Base-by-base conservation (phyloP, 2,797 vertebrate species). In the Channa striata region DNA sequence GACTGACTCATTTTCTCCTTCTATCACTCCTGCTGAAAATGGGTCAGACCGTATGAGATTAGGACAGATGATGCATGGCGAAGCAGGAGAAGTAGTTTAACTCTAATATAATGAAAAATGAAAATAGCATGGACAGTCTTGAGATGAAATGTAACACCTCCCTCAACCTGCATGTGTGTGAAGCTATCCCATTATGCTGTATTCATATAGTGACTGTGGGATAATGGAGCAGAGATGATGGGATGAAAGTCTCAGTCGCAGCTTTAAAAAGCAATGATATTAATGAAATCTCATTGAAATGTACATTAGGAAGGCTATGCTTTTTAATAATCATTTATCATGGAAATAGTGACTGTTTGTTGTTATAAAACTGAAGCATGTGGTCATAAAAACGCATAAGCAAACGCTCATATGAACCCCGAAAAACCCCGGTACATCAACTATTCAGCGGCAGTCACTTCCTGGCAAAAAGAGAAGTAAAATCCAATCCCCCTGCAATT, bases 61-160 rank as follows among this genome's bases (percentile, higher is more conserved):
- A 80, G 56, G 60, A 82, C 49, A 71, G 68, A 85, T 87, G 84
- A 87, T 78, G 83, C 74, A 78, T 61, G 68, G 48, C 6, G 13
- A 77, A 77, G 77, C 20, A 49, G 67, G 43, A 61, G 76, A 56
- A 47, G 78, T 69, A 72, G 72, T 85, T 84, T 21, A 81, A 65
- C 57, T 71, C 66, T 80, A 84, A 84, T 82, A 62, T 64, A 56
- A 82, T 87, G 64, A 89, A 82, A 91, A 86, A 88, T 83, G 75
- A 85, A 70, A 80, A 67, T 6, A 34, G 74, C 17, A 4, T 0
- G 23, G 73, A 77, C 30, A 65, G 59, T 37, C 50, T 72, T 4
- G 0, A 68, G 80, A 85, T 80, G 81, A 85, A 87, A 88, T 53
- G 62, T 72, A 60, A 86, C 78, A 80, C 76, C 76, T 77, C 64